Percentiles rank a stretch among this genome's conserved stretches.
Evolutionary conservation across 1,140 invertebrate genomes (phyloP).

Genomic region (Campoletis sonorensis): DNA sequence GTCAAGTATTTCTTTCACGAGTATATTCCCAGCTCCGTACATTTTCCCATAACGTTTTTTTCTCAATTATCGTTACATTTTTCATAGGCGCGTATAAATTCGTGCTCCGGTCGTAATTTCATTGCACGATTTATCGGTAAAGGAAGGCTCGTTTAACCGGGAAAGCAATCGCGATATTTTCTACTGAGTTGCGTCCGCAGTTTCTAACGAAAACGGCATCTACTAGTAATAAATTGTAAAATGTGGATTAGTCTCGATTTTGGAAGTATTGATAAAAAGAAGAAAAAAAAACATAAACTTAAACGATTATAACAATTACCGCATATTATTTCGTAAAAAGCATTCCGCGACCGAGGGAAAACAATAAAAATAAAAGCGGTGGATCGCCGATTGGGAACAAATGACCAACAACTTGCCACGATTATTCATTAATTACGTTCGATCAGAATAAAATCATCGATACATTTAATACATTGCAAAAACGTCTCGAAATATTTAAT

Average conservation of each 20-base stretch:
- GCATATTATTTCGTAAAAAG: conserved; percentile 60
- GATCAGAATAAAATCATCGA: conserved; percentile 36
- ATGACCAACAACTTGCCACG: no score
- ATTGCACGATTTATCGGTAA: neutral
- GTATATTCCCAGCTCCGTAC: neutral
- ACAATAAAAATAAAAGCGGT: no score
- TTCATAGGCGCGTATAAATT: neutral
- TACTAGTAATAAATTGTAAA: conserved; percentile 58
- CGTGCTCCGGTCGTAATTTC: neutral
- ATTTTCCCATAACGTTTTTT: neutral
- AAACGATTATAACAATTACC: conserved; percentile 55
- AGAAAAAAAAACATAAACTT: conserved; percentile 48
- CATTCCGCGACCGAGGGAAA: conserved; percentile 42
- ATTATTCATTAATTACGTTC: neutral
- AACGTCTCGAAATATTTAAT: neutral
- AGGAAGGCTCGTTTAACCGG: neutral
- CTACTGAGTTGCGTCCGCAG: neutral
- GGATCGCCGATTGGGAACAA: no score
- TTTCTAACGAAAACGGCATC: conserved; percentile 44
- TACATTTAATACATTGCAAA: neutral
- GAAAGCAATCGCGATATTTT: neutral
- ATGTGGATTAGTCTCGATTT: conserved; percentile 58
- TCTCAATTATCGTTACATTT: neutral
- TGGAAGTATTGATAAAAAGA: conserved; percentile 61
- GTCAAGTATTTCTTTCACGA: neutral